These are phyloP conservation scores for Pitta sordida DNA, from an alignment of 2,113 vertebrate species.

Conservation along the genomic window DNA sequence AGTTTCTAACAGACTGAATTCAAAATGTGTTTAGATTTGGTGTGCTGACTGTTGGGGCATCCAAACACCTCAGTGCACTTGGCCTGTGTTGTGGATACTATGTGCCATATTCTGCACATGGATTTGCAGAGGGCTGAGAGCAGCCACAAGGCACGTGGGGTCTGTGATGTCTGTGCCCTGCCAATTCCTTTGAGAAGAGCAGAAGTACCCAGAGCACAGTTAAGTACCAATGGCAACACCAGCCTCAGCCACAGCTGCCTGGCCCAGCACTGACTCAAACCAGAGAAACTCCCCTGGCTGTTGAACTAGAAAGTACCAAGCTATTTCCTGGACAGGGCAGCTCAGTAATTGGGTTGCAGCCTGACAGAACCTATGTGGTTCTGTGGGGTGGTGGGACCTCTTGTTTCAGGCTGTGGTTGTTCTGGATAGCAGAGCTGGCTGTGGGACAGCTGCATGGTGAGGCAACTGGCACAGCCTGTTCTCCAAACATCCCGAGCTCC, in stretches of 20 bases:
- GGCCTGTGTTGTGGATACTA: accelerated
- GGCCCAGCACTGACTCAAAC: background rate
- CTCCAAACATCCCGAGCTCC: background rate
- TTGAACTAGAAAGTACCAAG: background rate
- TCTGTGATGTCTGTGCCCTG: accelerated
- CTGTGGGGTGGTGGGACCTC: background rate
- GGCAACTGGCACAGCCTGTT: background rate
- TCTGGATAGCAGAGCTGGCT: background rate
- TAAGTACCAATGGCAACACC: accelerated
- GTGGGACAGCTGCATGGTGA: background rate
- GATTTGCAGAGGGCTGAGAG: accelerated
- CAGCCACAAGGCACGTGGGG: accelerated
- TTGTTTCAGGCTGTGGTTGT: background rate
- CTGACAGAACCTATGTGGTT: background rate
- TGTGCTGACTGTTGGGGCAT: background rate
- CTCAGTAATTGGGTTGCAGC: background rate
- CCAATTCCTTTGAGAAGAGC: background rate
- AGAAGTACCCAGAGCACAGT: accelerated
- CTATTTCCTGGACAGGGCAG: background rate
- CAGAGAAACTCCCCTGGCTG: background rate
- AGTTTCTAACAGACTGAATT: background rate
- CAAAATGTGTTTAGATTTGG: background rate
- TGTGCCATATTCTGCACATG: accelerated
- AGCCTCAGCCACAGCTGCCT: accelerated
- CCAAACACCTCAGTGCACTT: background rate